A percentile compares a stretch with the other conserved stretches of the same genome.
phyloP scores from a whole-genome alignment of 2,888 invertebrate species.

The Osedax frankpressi region DNA sequence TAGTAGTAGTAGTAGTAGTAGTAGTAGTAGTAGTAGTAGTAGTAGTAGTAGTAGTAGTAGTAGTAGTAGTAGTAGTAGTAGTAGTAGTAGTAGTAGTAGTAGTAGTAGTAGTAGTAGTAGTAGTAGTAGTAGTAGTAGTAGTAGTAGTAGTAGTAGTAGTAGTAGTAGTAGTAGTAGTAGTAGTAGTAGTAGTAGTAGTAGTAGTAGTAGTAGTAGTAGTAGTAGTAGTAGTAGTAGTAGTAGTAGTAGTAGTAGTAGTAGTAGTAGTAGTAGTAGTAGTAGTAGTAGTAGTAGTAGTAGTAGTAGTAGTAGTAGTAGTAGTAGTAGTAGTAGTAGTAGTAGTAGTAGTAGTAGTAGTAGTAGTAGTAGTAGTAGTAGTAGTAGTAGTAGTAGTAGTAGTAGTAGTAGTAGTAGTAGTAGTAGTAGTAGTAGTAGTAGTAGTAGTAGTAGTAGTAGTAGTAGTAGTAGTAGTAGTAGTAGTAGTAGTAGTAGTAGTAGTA shows the following conservation, averaged over 20 bases:
- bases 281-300: neutral
- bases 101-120: neutral
- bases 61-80: neutral
- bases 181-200: neutral
- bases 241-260: neutral
- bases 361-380: neutral
- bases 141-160: neutral
- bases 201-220: neutral
- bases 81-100: neutral
- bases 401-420: neutral
- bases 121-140: neutral
- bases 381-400: neutral
- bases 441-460: neutral
- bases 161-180: neutral
- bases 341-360: neutral
- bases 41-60: neutral
- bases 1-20: neutral
- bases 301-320: neutral
- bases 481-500: neutral
- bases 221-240: neutral
- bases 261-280: neutral
- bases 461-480: neutral
- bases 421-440: neutral
- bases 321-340: neutral
- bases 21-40: neutral